These are phyloP conservation scores for Cryptocephalus moraei DNA, from an alignment of 2,888 invertebrate species.

Conservation along the genomic window DNA sequence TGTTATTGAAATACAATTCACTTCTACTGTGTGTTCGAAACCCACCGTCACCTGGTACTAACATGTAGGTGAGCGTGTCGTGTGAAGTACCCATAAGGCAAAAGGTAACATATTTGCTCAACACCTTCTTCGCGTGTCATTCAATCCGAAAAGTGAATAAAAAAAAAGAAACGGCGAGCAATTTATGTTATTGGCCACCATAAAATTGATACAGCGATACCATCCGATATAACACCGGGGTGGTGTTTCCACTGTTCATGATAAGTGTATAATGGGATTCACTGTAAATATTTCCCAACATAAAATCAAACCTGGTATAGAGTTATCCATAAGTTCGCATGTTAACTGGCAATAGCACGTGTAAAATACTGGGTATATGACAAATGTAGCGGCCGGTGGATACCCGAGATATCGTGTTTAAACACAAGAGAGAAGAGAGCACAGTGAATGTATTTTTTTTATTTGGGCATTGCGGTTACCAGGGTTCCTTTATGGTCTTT, in stretches of 20 bases:
- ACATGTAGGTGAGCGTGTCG: no score
- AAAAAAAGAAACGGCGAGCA: no score
- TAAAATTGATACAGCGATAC: conserved; percentile 13
- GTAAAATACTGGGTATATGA: conserved; percentile 31
- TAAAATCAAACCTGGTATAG: conserved; percentile 27
- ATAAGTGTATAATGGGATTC: conserved; percentile 19
- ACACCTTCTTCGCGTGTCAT: no score
- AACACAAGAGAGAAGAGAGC: conserved; percentile 4
- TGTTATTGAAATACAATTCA: no score
- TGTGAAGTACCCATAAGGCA: no score
- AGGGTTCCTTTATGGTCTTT: conserved; percentile 9
- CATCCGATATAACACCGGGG: conserved; percentile 15
- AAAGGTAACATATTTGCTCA: no score
- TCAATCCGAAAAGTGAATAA: no score
- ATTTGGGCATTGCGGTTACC: conserved; percentile 12
- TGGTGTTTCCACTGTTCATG: conserved; percentile 15
- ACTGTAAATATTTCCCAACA: conserved; percentile 25
- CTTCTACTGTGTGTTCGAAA: no score
- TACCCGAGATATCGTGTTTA: conserved; percentile 23
- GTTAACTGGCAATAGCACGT: conserved; percentile 29
- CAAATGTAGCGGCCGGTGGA: conserved; percentile 22
- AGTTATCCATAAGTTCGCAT: conserved; percentile 27
- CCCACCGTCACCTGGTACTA: no score
- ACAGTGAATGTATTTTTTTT: conserved; percentile 9
- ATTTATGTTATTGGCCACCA: conserved; percentile 11